These are phyloP conservation scores for Acanthurus leucopareius DNA, from an alignment of 2,797 vertebrate species.

Conservation along the genomic window DNA sequence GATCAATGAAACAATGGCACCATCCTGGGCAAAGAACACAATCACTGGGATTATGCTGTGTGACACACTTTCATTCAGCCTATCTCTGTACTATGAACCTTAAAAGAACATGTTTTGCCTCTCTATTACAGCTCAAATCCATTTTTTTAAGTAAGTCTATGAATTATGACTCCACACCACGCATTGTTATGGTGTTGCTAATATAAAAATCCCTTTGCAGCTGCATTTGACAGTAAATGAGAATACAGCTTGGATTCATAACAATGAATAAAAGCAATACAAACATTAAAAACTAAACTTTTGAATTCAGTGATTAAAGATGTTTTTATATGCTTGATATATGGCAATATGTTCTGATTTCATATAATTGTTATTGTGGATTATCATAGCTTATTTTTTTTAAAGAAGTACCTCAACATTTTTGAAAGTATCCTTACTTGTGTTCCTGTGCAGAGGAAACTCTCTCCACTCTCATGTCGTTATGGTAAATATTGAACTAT, in stretches of 20 bases:
- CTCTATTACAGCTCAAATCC: slow-evolving; percentile 47
- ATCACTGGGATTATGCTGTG: slow-evolving; percentile 61
- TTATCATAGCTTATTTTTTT: too few relatives aligned
- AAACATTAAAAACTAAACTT: neutral
- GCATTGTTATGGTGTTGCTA: slow-evolving; percentile 5
- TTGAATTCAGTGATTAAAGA: neutral
- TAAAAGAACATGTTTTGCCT: slow-evolving; percentile 51
- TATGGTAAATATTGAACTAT: neutral
- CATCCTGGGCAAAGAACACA: slow-evolving; percentile 63
- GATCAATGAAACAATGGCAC: slow-evolving; percentile 74
- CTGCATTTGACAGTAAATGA: slow-evolving; percentile 17
- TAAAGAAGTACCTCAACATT: too few relatives aligned
- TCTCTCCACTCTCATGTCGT: neutral
- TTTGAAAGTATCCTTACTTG: too few relatives aligned
- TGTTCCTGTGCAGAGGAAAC: too few relatives aligned
- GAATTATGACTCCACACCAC: slow-evolving; percentile 27
- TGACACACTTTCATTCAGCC: slow-evolving; percentile 61
- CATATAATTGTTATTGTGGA: too few relatives aligned
- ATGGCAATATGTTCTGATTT: too few relatives aligned
- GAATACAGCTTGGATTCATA: slow-evolving; percentile 6
- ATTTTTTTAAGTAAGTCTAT: slow-evolving; percentile 26
- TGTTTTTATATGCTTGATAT: neutral
- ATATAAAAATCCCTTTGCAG: slow-evolving; percentile 28
- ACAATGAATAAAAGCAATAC: neutral
- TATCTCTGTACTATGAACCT: slow-evolving; percentile 52